Conservation (phyloP, 2,888 invertebrate species). For the Ectemnius continuus region DNA sequence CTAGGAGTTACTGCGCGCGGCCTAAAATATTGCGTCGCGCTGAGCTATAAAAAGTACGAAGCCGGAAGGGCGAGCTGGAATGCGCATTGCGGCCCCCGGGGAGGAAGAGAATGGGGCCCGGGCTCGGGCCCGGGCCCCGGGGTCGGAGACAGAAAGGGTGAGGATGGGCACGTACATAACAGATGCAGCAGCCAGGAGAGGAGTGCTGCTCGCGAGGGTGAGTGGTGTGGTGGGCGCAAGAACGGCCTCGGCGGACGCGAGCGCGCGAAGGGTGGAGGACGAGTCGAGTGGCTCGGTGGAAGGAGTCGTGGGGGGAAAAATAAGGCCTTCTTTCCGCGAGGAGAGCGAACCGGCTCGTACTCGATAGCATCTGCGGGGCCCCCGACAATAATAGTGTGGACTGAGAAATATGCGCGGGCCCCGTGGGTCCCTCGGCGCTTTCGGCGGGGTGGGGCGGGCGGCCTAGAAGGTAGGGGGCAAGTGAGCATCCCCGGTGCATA, state of each 20-base stretch:
- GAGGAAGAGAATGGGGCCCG: constrained; percentile 13
- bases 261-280: constrained; percentile 22
- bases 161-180: constrained; percentile 35
- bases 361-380: constrained; percentile 63
- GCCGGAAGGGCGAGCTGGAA: constrained; percentile 39
- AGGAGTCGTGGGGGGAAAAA: constrained; percentile 37
- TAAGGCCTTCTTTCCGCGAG: constrained; percentile 59
- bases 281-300: not conserved
- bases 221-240: constrained; percentile 12
- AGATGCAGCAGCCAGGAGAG: constrained; percentile 31
- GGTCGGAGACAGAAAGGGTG: constrained; percentile 11
- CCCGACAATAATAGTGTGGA: constrained; percentile 64
- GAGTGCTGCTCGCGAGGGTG: constrained; percentile 27
- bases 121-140: no score
- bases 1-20: no score
- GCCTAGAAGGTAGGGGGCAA: constrained; percentile 18
- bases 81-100: constrained; percentile 17
- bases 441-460: constrained; percentile 42
- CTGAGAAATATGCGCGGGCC: constrained; percentile 64
- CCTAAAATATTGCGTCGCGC: constrained; percentile 20
- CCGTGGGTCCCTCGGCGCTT: constrained; percentile 52
- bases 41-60: constrained; percentile 20
- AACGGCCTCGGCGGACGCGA: constrained; percentile 12
- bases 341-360: constrained; percentile 61
- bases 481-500: constrained; percentile 32